These are phyloP conservation scores for Hemibagrus wyckioides DNA, from an alignment of 2,113 vertebrate genomes.

Conservation along the genomic window DNA sequence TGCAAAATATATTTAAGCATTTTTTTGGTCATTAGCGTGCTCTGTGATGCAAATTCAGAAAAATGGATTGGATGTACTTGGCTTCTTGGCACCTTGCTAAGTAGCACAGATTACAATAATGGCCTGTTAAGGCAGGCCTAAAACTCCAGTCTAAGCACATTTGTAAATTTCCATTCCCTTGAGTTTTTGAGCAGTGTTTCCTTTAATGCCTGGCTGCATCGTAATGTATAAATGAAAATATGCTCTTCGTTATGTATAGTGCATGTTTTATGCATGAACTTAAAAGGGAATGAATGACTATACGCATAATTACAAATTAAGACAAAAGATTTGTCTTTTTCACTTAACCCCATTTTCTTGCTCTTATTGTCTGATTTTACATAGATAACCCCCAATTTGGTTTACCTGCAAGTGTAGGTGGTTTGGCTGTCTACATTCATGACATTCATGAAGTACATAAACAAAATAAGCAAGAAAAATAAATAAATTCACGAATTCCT, in stretches of 20 bases:
- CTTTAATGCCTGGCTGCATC: constrained; percentile 46
- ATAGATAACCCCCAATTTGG: background rate
- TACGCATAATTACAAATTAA: background rate
- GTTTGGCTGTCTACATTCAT: background rate
- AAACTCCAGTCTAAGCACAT: constrained; percentile 58
- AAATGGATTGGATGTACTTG: constrained; percentile 66
- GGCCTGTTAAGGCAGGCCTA: constrained; percentile 61
- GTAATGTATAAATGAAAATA: constrained; percentile 15
- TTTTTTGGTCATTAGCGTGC: constrained; percentile 47
- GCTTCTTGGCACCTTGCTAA: constrained; percentile 68
- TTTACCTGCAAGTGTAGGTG: background rate
- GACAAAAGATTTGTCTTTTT: background rate
- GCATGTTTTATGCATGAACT: background rate
- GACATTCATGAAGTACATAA: background rate
- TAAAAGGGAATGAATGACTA: background rate
- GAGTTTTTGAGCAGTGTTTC: constrained; percentile 48
- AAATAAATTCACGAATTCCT: background rate
- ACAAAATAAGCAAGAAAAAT: background rate
- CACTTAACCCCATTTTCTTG: background rate
- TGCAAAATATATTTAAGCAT: background rate
- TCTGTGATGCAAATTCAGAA: constrained; percentile 49
- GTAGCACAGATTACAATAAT: constrained; percentile 71
- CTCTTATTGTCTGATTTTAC: background rate
- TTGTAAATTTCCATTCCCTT: constrained; percentile 50
- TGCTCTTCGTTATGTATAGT: background rate